Evolutionary conservation across 1,140 invertebrate genomes (phyloP), one percentile per base, ranked within the genome.

Genomic region (Euwallacea fornicatus): DNA sequence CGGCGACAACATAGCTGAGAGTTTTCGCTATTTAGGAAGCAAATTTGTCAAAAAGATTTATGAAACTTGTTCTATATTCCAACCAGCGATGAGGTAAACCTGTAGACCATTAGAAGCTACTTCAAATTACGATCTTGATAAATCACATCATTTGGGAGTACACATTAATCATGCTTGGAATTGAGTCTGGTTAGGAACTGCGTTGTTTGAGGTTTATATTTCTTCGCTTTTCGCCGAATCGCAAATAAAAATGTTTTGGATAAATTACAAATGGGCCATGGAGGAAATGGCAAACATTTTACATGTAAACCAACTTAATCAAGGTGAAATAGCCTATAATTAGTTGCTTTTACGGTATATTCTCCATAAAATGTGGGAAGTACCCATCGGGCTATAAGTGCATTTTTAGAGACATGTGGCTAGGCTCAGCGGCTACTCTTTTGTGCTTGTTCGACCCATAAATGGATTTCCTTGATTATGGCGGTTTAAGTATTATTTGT

Each of bases 391-490:
- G 21, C 21, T 33, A 54, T 13, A 41, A 55, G 41, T 50, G 44
- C 47, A 54, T 65, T 65, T 65, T 65, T 65, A 65, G 50, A 53
- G 66, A 60, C 66, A n/a, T 11, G 9, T 9, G 66, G 41, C 66
- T 68, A 58, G 66, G 46, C 66, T 68, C 10, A 21, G 66, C 56
- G 56, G 58, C 66, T 68, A 60, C 66, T 33, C 21, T 33, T 33
- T 33, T 33, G 21, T 1, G 47, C 8, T 55, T 68, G 41, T 68
- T 59, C 44, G 42, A 44, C 44, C 66, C 53, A 68, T 60, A 68
- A 50, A 68, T 43, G 66, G 66, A 16, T 21, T 58, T 66, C 46
- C 55, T 47, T 66, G 55, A 66, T 54, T 33, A 33, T 33, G 21
- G 21, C 21, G 21, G 21, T 33, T 33, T 33, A 33, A n/a, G 10